phyloP scores from a whole-genome alignment of 1,140 invertebrate genomes.

The Brachionus rubens region DNA sequence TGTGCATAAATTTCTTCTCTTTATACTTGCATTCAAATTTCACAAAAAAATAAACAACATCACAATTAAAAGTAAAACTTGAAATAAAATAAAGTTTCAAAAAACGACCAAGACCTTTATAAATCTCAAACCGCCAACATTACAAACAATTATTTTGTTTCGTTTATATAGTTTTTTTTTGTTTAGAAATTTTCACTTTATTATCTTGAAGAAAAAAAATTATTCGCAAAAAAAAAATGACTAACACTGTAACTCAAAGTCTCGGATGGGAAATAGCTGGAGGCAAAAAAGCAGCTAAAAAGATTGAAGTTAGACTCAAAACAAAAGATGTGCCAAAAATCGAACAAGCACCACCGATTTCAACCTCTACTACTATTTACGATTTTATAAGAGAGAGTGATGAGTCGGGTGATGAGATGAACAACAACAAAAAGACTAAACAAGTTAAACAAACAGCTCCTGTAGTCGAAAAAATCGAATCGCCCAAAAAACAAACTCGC shows the following conservation, averaged over 20 bases:
- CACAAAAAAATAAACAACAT: not conserved
- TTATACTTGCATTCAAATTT: not conserved
- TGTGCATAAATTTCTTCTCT: not conserved
- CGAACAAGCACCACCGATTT: not conserved
- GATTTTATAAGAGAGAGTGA: slow-evolving; percentile 5
- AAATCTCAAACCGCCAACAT: slow-evolving; percentile 34
- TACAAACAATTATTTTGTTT: not conserved
- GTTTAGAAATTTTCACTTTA: too few relatives aligned
- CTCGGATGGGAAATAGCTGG: slow-evolving; percentile 30
- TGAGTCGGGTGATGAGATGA: slow-evolving; percentile 10
- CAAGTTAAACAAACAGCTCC: not conserved
- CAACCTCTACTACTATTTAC: not conserved
- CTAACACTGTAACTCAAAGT: not conserved
- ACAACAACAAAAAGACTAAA: slow-evolving; percentile 3
- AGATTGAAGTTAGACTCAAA: not conserved
- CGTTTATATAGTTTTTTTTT: too few relatives aligned
- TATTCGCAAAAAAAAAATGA: slow-evolving; percentile 9
- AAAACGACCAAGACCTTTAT: slow-evolving; percentile 18
- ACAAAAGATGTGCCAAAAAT: slow-evolving; percentile 16
- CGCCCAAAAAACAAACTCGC: not conserved
- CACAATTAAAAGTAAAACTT: not conserved
- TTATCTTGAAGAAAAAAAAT: too few relatives aligned
- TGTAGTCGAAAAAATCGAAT: not conserved
- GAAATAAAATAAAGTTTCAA: slow-evolving; percentile 14
- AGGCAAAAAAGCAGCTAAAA: slow-evolving; percentile 5